Base-by-base conservation (phyloP, 2,113 vertebrate species). In the Canis aureus region DNA sequence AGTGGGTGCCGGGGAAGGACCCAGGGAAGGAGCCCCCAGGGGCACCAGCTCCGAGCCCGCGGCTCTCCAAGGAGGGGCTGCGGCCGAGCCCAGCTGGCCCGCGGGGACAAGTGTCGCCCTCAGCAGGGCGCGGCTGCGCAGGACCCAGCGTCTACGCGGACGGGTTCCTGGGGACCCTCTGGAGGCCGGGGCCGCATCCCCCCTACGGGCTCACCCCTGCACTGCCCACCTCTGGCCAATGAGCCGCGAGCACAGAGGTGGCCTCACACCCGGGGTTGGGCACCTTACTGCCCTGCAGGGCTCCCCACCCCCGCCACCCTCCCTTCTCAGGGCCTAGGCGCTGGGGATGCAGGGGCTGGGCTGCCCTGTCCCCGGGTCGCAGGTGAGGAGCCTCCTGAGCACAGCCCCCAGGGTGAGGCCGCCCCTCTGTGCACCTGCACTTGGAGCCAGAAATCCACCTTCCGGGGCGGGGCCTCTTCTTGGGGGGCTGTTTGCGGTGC, bases 311-410 rank as follows among this genome's bases (percentile, higher is more conserved):
- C 8, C 6, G 73, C 73, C 73, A 16, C 27, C 23, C 49, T 53
- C 49, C 23, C 27, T 53, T 29, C 27, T 79, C 53, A 2, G 49
- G 3, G 49, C 49, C 76, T 25, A 29, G 76, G 4, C n/a, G 3
- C 27, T 32, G 49, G 76, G 49, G 76, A 53, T 0, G 0, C 49
- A 78, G 25, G 3, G 49, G 29, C 16, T 0, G 4, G 76, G 76
- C 76, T 19, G 49, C 76, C 43, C 49, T 4, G 5, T 16, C 25
- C 16, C 49, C 0, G 8, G 49, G 49, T 32, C 2, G 1, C 49
- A 79, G 19, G 43, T 27, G 76, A 32, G 76, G 1, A 79, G 27
- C 25, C 15, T 9, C 25, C 49, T 19, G 16, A 79, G 16, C 76
- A 3, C 76, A 79, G 76, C 76, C 53, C 49, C 27, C 27, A 16